Base-by-base conservation (phyloP, 2,797 vertebrate genomes). In the Fringilla coelebs region DNA sequence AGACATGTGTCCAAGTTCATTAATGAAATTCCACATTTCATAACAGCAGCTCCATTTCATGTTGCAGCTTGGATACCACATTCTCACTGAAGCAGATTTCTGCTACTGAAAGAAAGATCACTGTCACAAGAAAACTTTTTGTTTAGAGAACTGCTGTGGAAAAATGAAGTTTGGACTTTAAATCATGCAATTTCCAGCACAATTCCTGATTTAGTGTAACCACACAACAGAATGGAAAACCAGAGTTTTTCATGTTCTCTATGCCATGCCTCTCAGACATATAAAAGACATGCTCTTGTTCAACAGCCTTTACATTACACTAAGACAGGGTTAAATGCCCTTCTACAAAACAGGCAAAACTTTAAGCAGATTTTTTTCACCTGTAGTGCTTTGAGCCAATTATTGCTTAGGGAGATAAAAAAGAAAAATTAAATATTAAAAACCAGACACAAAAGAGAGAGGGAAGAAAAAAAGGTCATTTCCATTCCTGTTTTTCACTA, bases 381-480 rank as follows among this genome's bases (percentile, higher is more conserved):
- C 10, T 15, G 2, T 32, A 51, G 6, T 22, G 9, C 13, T 66
- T 61, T 48, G 48, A 80, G 20, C 2, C 5, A 41, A 11, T 40
- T 45, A 15, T 60, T 52, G 3, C 25, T 73, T 79, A 60, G 13
- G 5, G 18, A n/a, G 11, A 14, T 12, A 13, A 45, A n/a, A 51
- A 46, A 28, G 4, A 29, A 36, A 58, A 36, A 58, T 12, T 17
- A 58, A 20, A 40, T 60, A 60, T 21, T 20, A 31, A 57, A 51
- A 85, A 12, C 0, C 3, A 66, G 3, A 4, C 7, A 24, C 5
- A 57, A 38, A 26, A 22, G 6, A 7, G 36, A 13, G 7, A 15
- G 3, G 2, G 2, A 2, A 2, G 2, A 5, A 29, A 49, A 20
- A 43, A 29, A 14, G 0, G 2, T 18, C 2, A 1, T 10, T 67